Evolutionary conservation across 2,797 vertebrate genomes (phyloP).

Genomic region (Leptodactylus fallax): DNA sequence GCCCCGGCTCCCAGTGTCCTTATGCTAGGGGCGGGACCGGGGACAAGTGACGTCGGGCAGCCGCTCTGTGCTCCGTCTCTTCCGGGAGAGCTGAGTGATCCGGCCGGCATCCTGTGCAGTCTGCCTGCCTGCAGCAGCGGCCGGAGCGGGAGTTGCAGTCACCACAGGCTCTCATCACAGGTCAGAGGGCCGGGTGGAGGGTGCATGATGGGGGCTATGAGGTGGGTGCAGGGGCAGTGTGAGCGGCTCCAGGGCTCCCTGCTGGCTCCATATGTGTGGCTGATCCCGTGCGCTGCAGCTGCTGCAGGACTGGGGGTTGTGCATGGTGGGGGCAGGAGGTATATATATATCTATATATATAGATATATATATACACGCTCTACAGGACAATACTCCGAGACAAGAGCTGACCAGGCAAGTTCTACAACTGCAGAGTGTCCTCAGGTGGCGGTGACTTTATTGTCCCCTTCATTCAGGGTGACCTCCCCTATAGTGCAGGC

Average conservation of each 20-base stretch:
- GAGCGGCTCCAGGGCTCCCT: background rate
- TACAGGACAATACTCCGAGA: background rate
- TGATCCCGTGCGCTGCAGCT: background rate
- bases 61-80: constrained; percentile 13
- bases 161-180: background rate
- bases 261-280: background rate
- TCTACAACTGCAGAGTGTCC: background rate
- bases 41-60: background rate
- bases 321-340: no score
- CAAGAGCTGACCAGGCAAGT: background rate
- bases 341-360: no score
- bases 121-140: constrained; percentile 37
- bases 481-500: background rate
- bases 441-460: background rate
- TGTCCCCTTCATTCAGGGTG: background rate
- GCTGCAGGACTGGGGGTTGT: background rate
- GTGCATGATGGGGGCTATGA: background rate
- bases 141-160: constrained; percentile 7
- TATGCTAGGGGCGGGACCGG: background rate
- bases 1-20: no score
- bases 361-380: no score
- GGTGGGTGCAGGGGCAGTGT: background rate
- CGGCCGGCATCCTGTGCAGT: constrained; percentile 23
- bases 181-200: background rate
- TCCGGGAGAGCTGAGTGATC: constrained; percentile 52